Conservation (phyloP, 2,888 invertebrate genomes). For the Hyppa rectilinea region DNA sequence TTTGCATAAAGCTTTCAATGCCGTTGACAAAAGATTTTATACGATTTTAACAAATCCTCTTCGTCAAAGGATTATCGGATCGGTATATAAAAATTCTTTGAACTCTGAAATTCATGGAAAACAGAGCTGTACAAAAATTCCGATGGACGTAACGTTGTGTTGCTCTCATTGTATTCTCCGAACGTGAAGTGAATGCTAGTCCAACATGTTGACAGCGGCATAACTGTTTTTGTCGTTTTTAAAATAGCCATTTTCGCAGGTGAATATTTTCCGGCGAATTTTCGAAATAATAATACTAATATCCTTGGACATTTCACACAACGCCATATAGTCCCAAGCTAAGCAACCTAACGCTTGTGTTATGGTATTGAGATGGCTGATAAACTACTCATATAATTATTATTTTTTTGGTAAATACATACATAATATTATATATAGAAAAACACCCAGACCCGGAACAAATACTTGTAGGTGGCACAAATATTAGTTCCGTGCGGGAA, state of each 20-base stretch:
- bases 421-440: too few relatives aligned
- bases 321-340: too few relatives aligned
- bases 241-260: neutral
- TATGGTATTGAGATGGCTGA: too few relatives aligned
- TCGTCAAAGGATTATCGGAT: constrained; percentile 12
- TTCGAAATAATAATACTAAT: too few relatives aligned
- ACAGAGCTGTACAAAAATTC: constrained; percentile 30
- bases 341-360: too few relatives aligned
- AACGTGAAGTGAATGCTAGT: constrained; percentile 26
- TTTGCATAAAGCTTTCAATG: neutral
- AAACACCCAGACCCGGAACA: too few relatives aligned
- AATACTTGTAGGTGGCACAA: too few relatives aligned
- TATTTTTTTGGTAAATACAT: too few relatives aligned
- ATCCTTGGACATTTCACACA: too few relatives aligned
- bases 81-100: constrained; percentile 31
- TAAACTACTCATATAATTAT: too few relatives aligned
- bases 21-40: constrained; percentile 8
- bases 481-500: too few relatives aligned
- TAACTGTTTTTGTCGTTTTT: neutral
- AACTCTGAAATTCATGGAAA: constrained; percentile 26
- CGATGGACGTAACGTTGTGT: constrained; percentile 8
- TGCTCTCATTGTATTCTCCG: constrained; percentile 34
- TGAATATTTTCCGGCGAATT: too few relatives aligned
- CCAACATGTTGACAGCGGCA: neutral
- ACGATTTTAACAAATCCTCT: constrained; percentile 1